These are phyloP conservation scores for Calcarius lapponicus DNA, from an alignment of 2,797 vertebrate genomes.

Conservation along the genomic window DNA sequence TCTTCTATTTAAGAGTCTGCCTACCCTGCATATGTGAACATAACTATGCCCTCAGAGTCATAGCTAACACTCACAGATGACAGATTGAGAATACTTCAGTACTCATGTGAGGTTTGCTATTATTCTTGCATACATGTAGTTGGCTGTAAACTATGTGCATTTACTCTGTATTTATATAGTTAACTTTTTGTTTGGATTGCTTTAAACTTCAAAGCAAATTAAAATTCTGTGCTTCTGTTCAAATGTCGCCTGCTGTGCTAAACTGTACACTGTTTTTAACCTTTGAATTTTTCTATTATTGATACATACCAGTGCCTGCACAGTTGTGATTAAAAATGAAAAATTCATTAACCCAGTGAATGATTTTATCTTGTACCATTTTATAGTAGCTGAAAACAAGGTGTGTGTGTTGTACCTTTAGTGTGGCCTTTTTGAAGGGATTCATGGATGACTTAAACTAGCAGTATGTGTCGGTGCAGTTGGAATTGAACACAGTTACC, in stretches of 20 bases:
- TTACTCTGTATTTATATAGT: constrained; percentile 77
- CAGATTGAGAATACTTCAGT: constrained; percentile 17
- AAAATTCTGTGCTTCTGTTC: constrained; percentile 65
- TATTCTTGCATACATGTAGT: constrained; percentile 65
- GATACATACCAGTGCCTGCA: not conserved
- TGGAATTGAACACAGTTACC: not conserved
- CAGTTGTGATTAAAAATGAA: constrained; percentile 19
- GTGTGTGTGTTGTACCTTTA: not conserved
- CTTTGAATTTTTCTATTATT: not conserved
- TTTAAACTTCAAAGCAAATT: constrained; percentile 71
- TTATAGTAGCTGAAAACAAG: not conserved
- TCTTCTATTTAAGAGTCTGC: constrained; percentile 56
- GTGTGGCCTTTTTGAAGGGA: not conserved
- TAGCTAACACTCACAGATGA: constrained; percentile 48
- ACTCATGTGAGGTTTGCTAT: constrained; percentile 68
- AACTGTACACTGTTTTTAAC: not conserved
- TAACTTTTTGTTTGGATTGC: constrained; percentile 70
- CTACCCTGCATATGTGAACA: constrained; percentile 74
- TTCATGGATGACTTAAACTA: not conserved
- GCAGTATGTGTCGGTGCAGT: not conserved
- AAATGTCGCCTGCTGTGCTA: constrained; percentile 43
- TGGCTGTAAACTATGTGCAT: constrained; percentile 75
- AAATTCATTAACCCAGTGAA: not conserved
- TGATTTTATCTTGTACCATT: not conserved
- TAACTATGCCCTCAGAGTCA: constrained; percentile 41